These are phyloP conservation scores for Palaemon carinicauda DNA, from an alignment of 1,140 invertebrate genomes.

Conservation along the genomic window DNA sequence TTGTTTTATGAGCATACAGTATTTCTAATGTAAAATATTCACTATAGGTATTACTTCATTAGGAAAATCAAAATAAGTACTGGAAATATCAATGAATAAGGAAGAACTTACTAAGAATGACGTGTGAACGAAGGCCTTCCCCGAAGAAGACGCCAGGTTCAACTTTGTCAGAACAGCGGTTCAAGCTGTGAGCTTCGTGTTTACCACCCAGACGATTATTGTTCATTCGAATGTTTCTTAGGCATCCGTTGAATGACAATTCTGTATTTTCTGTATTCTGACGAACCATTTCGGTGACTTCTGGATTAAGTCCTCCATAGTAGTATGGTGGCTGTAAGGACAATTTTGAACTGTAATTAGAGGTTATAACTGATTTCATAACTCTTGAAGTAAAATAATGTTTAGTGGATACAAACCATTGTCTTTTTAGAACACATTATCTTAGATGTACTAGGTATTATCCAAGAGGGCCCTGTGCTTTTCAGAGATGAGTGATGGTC, in stretches of 20 bases:
- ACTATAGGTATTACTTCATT: too few relatives aligned
- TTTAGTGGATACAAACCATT: neutral
- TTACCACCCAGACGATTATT: constrained; percentile 72
- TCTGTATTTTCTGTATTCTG: constrained; percentile 68
- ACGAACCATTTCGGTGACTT: constrained; percentile 48
- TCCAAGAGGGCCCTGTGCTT: too few relatives aligned
- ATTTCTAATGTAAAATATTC: too few relatives aligned
- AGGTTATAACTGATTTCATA: neutral
- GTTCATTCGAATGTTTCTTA: constrained; percentile 80
- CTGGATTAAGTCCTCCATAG: constrained; percentile 76
- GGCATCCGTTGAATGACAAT: constrained; percentile 84
- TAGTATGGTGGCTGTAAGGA: constrained; percentile 75
- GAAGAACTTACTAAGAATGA: constrained; percentile 71
- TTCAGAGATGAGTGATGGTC: too few relatives aligned
- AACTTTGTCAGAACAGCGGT: constrained; percentile 81
- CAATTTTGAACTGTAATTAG: neutral
- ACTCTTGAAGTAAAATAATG: neutral
- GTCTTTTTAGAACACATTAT: too few relatives aligned
- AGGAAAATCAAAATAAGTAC: too few relatives aligned
- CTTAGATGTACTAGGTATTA: too few relatives aligned
- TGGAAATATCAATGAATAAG: too few relatives aligned
- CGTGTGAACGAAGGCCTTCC: constrained; percentile 73
- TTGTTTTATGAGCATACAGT: too few relatives aligned
- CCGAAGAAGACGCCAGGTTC: constrained; percentile 92
- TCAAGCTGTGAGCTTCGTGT: constrained; percentile 69